These are phyloP conservation scores for Drosophila anomalata DNA, from an alignment of 2,888 invertebrate genomes.

Conservation along the genomic window DNA sequence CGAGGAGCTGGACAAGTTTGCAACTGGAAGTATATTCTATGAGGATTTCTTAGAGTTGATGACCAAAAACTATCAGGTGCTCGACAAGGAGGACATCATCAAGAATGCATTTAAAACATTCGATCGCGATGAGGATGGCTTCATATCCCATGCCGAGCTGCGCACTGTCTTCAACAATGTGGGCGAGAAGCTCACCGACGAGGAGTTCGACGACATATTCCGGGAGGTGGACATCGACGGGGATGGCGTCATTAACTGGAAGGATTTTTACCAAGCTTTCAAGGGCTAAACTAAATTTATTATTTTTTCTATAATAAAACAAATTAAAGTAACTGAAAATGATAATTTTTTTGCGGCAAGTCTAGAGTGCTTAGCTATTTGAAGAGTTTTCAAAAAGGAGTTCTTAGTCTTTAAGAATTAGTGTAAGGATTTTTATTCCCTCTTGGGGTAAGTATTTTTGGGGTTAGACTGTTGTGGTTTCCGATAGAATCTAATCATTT, in stretches of 20 bases:
- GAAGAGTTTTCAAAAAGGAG: no score
- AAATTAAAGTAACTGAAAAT: neutral
- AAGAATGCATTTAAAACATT: slow-evolving; percentile 86
- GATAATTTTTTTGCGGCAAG: no score
- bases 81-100: slow-evolving; percentile 84
- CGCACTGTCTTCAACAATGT: slow-evolving; percentile 99
- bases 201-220: slow-evolving; percentile 93
- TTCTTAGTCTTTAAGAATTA: no score
- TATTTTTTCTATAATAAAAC: neutral
- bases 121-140: slow-evolving; percentile 99
- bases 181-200: slow-evolving; percentile 98
- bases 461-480: no score
- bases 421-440: no score
- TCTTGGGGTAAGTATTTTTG: no score
- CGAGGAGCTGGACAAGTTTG: slow-evolving; percentile 16
- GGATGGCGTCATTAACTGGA: slow-evolving; percentile 9
- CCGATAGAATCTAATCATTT: no score
- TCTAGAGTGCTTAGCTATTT: no score
- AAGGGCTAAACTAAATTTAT: neutral
- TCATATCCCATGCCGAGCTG: slow-evolving; percentile 97
- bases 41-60: slow-evolving; percentile 17
- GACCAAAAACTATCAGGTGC: neutral
- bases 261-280: slow-evolving; percentile 2
- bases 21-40: slow-evolving; percentile 8
- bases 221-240: slow-evolving; percentile 7